These are phyloP conservation scores for Miichthys miiuy DNA, from an alignment of 2,797 vertebrate species.

Conservation along the genomic window DNA sequence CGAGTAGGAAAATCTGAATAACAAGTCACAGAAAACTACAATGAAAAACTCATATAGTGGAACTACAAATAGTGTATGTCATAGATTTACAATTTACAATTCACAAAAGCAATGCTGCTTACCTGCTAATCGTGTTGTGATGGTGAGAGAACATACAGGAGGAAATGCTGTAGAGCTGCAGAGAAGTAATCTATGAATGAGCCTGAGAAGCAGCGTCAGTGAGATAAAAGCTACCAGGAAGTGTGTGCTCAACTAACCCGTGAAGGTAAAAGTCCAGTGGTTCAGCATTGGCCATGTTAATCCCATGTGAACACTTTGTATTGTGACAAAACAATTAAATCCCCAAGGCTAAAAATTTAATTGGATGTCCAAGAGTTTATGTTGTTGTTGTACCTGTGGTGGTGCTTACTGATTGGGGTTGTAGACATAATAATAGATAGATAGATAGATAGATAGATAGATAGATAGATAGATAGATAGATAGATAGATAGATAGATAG, in stretches of 20 bases:
- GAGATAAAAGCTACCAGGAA: constrained; percentile 64
- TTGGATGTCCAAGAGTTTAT: neutral
- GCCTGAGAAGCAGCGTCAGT: neutral
- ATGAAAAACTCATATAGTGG: neutral
- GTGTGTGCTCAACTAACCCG: constrained; percentile 28
- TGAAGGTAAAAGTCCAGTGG: constrained; percentile 75
- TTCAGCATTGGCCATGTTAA: neutral
- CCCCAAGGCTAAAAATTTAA: neutral
- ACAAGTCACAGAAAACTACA: constrained; percentile 8
- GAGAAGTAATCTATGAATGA: constrained; percentile 22
- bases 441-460: neutral
- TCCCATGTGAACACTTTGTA: constrained; percentile 6
- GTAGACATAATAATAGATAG: neutral
- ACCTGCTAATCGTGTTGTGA: constrained; percentile 50
- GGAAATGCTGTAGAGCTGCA: neutral
- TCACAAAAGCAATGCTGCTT: neutral
- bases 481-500: neutral
- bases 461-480: neutral
- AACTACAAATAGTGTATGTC: neutral
- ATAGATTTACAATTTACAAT: neutral
- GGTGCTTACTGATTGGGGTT: neutral
- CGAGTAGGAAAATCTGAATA: constrained; percentile 23
- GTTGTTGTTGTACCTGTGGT: neutral
- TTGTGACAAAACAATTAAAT: constrained; percentile 21
- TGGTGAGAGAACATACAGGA: neutral